These are phyloP conservation scores for Galendromus occidentalis DNA, from an alignment of 1,140 invertebrate species.

Conservation along the genomic window DNA sequence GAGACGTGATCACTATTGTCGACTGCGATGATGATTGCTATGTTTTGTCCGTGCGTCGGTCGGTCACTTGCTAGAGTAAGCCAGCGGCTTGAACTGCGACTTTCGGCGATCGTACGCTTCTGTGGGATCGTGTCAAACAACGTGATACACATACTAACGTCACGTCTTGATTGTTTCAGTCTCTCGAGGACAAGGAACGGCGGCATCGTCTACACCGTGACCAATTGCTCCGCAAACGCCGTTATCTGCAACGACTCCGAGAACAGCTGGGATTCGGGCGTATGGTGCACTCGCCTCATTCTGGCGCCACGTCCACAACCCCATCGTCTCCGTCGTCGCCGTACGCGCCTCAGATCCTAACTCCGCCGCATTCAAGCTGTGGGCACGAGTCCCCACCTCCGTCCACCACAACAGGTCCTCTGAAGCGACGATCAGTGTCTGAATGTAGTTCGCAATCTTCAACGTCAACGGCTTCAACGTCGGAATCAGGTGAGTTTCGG, in stretches of 20 bases:
- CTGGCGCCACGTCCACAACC: no score
- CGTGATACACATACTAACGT: no score
- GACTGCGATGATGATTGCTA: no score
- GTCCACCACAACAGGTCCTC: not conserved
- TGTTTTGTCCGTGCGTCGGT: no score
- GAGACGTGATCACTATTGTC: no score
- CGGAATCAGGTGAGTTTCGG: not conserved
- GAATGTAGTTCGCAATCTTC: constrained; percentile 6
- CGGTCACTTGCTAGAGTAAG: no score
- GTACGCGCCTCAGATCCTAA: not conserved
- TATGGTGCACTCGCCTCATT: no score
- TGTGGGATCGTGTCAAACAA: no score
- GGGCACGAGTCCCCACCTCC: constrained; percentile 1
- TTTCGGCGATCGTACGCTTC: no score
- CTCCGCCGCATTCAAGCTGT: not conserved
- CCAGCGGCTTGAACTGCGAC: no score
- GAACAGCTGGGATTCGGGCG: not conserved
- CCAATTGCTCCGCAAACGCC: constrained; percentile 5
- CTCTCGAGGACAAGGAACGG: constrained; percentile 4
- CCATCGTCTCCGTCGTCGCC: not conserved
- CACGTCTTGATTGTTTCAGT: not conserved
- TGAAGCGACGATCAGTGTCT: not conserved
- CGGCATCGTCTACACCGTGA: constrained; percentile 8
- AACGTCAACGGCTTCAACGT: not conserved
- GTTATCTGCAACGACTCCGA: not conserved